phyloP scores from a whole-genome alignment of 1,140 invertebrate genomes.

The Neodiprion virginianus region DNA sequence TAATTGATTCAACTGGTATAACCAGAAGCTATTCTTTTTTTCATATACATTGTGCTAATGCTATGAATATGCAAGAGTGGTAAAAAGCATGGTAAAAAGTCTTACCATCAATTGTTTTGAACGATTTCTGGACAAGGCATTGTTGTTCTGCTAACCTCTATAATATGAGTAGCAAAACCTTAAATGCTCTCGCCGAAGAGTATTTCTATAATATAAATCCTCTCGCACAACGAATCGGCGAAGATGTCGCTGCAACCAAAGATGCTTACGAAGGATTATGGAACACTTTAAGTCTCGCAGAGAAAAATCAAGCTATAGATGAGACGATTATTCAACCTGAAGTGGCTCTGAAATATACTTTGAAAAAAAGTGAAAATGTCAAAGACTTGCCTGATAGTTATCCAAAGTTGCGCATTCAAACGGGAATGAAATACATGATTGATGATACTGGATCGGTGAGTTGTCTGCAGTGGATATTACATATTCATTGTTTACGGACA shows the following conservation, averaged over 20 bases:
- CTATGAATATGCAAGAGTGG: too few relatives aligned
- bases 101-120: too few relatives aligned
- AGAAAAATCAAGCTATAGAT: slow-evolving; percentile 76
- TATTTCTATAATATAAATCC: slow-evolving; percentile 77
- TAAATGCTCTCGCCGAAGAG: slow-evolving; percentile 64
- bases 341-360: slow-evolving; percentile 71
- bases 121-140: too few relatives aligned
- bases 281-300: slow-evolving; percentile 69
- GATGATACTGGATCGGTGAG: slow-evolving; percentile 61
- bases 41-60: too few relatives aligned
- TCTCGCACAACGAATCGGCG: slow-evolving; percentile 70
- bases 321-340: slow-evolving; percentile 80
- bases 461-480: slow-evolving; percentile 16
- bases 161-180: slow-evolving; percentile 43
- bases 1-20: too few relatives aligned
- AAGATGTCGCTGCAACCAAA: slow-evolving; percentile 72
- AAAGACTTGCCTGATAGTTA: slow-evolving; percentile 55
- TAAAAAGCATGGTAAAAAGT: too few relatives aligned
- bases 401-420: slow-evolving; percentile 60
- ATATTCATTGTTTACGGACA: slow-evolving; percentile 7
- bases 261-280: slow-evolving; percentile 75
- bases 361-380: slow-evolving; percentile 51
- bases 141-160: too few relatives aligned
- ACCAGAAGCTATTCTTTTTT: too few relatives aligned
- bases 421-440: slow-evolving; percentile 63